phyloP scores from a whole-genome alignment of 2,797 vertebrate genomes.

The Champsocephalus esox region DNA sequence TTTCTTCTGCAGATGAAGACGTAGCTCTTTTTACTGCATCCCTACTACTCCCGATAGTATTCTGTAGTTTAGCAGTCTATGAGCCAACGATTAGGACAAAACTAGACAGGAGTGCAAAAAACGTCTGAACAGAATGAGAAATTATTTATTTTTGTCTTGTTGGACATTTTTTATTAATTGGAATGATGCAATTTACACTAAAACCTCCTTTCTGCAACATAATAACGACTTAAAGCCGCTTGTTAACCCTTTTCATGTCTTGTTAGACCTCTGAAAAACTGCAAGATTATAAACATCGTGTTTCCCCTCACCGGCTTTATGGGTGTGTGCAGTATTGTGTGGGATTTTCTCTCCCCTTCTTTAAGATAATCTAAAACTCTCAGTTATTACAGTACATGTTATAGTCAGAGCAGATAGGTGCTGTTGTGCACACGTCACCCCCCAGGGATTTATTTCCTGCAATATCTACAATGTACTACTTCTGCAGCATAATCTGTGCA shows the following conservation, averaged over 20 bases:
- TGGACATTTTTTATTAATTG: slow-evolving; percentile 49
- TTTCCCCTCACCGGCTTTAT: slow-evolving; percentile 27
- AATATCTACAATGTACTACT: slow-evolving; percentile 21
- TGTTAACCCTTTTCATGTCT: slow-evolving; percentile 29
- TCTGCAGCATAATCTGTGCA: slow-evolving; percentile 42
- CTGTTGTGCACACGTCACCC: background rate
- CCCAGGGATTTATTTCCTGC: slow-evolving; percentile 32
- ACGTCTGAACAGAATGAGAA: slow-evolving; percentile 32
- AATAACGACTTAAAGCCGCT: slow-evolving; percentile 24
- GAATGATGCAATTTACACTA: slow-evolving; percentile 56
- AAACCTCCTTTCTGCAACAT: slow-evolving; percentile 13
- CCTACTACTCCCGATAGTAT: slow-evolving; percentile 57
- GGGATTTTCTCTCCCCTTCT: slow-evolving; percentile 16
- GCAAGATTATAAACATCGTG: slow-evolving; percentile 13
- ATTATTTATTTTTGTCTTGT: slow-evolving; percentile 30
- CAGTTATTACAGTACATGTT: slow-evolving; percentile 7
- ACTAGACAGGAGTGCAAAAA: slow-evolving; percentile 30
- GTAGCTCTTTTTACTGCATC: slow-evolving; percentile 46
- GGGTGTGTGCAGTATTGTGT: slow-evolving; percentile 45
- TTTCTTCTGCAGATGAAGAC: slow-evolving; percentile 54
- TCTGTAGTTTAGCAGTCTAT: slow-evolving; percentile 66
- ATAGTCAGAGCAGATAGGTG: slow-evolving; percentile 21
- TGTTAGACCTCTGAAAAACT: slow-evolving; percentile 27
- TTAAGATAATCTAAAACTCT: slow-evolving; percentile 30
- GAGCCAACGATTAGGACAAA: slow-evolving; percentile 41